Conservation (phyloP, 2,797 vertebrate species). For the Pipistrellus pygmaeus region DNA sequence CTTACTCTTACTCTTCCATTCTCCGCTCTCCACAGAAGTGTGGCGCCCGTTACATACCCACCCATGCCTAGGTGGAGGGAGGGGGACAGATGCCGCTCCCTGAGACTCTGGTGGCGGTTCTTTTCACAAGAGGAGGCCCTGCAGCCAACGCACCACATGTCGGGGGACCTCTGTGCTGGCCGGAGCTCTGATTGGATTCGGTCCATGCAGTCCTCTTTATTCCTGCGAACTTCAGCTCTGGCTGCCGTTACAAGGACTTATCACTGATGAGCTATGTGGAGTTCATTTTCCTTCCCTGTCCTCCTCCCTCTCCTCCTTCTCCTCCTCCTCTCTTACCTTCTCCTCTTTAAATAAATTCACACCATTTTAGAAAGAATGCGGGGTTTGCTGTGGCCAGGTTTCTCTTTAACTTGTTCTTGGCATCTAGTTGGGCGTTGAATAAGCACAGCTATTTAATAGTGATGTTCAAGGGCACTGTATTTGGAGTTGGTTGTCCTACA, state of each 20-base stretch:
- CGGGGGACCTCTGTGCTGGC: neutral
- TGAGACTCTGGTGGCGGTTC: slow-evolving; percentile 43
- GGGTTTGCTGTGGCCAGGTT: neutral
- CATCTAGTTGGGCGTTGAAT: neutral
- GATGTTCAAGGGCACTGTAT: neutral
- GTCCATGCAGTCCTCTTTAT: neutral
- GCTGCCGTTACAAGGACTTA: neutral
- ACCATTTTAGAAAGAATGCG: neutral
- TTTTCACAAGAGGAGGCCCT: slow-evolving; percentile 24
- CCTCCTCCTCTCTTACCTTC: neutral
- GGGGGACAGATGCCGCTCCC: neutral
- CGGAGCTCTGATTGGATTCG: neutral
- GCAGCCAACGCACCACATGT: neutral
- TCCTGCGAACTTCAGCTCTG: neutral
- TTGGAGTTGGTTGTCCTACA: neutral
- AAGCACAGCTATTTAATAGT: neutral
- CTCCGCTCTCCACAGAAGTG: neutral
- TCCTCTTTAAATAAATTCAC: neutral
- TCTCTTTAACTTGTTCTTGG: neutral
- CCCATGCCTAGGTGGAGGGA: neutral
- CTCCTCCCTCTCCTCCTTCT: neutral
- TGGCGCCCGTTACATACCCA: neutral
- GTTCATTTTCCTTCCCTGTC: neutral
- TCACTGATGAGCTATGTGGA: no score
- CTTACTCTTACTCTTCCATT: slow-evolving; percentile 42